phyloP scores from a whole-genome alignment of 2,888 invertebrate species.

The Andricus quercusramuli region DNA sequence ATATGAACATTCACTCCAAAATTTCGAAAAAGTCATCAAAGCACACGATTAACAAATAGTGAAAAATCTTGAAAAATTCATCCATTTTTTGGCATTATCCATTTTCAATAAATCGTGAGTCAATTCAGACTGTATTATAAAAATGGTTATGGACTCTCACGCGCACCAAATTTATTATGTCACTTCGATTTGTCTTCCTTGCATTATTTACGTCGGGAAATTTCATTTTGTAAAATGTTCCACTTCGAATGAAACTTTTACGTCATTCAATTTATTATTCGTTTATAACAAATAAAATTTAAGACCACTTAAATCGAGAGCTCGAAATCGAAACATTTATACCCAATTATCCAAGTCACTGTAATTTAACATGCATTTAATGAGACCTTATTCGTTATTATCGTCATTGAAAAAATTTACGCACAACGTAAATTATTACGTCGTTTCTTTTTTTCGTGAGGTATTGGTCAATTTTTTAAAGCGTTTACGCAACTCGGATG shows the following conservation, averaged over 20 bases:
- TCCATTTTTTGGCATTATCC: conserved; percentile 11
- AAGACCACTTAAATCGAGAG: neutral
- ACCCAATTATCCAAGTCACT: neutral
- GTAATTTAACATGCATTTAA: conserved; percentile 5
- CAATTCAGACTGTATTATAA: conserved; percentile 21
- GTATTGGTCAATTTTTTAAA: neutral
- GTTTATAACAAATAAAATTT: neutral
- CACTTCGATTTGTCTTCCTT: conserved; percentile 25
- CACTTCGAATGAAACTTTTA: neutral
- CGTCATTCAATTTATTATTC: neutral
- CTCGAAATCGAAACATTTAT: neutral
- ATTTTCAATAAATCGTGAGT: conserved; percentile 11
- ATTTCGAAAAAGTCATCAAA: too few relatives aligned
- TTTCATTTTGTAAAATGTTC: conserved; percentile 1
- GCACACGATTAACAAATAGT: too few relatives aligned
- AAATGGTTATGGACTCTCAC: conserved; percentile 39
- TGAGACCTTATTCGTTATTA: neutral
- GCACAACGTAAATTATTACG: neutral
- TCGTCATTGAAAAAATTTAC: neutral
- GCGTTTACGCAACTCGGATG: neutral
- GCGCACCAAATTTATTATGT: conserved; percentile 24
- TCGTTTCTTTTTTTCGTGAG: neutral
- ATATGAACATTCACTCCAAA: too few relatives aligned
- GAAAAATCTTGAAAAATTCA: neutral
- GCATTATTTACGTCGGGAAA: conserved; percentile 1